These are phyloP conservation scores for Pavo muticus DNA, from an alignment of 2,113 vertebrate species.

Conservation along the genomic window DNA sequence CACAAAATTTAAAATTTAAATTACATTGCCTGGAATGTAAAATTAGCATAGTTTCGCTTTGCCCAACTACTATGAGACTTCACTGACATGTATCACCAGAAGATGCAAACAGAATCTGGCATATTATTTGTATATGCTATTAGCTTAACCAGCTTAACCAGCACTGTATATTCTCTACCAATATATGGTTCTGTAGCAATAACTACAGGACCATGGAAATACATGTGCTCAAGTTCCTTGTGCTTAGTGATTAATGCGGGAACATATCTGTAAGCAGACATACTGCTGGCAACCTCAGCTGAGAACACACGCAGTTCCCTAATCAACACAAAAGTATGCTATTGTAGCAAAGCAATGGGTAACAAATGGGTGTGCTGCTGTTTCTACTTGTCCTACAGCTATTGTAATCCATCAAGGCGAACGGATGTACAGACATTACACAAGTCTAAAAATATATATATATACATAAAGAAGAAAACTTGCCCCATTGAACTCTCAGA, in stretches of 20 bases:
- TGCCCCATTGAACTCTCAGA: background rate
- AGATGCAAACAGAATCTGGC: background rate
- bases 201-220: background rate
- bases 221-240: background rate
- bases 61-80: background rate
- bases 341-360: background rate
- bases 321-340: background rate
- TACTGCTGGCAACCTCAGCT: background rate
- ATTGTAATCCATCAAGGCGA: background rate
- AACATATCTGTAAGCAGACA: background rate
- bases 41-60: background rate
- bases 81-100: background rate
- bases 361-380: background rate
- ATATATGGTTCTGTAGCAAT: background rate
- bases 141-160: background rate
- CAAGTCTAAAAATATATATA: too few relatives aligned
- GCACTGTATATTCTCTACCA: background rate
- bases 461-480: background rate
- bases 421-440: background rate
- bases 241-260: background rate
- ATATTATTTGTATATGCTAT: background rate
- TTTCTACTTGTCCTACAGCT: background rate
- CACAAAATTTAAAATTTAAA: background rate
- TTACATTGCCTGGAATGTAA: background rate
- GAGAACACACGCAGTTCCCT: background rate